Percentiles rank a stretch among this genome's conserved stretches.
Evolutionary conservation across 92 coral and sea anemone genomes (phyloP).

Genomic region (Porites cylindrica): DNA sequence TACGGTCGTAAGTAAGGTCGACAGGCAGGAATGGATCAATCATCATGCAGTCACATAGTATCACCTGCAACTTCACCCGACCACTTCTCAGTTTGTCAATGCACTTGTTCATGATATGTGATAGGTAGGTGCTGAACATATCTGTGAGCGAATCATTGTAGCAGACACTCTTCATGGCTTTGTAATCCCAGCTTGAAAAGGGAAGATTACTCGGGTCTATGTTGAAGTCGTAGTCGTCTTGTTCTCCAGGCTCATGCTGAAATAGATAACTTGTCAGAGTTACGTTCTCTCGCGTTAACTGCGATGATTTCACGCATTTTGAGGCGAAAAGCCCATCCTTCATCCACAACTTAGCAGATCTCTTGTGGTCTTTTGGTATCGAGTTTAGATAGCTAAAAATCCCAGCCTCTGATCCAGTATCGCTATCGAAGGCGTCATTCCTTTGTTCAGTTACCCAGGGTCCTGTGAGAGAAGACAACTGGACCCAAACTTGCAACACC

Average conservation of each 20-base stretch:
- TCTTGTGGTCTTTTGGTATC: background rate
- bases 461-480: background rate
- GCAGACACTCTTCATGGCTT: background rate
- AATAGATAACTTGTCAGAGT: background rate
- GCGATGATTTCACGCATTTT: background rate
- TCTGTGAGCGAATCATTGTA: constrained; percentile 3
- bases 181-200: constrained; percentile 9
- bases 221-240: constrained; percentile 1
- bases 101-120: constrained; percentile 1
- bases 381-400: background rate
- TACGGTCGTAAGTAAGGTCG: constrained; percentile 44
- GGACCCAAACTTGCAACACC: background rate
- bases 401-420: background rate
- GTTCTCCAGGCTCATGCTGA: no score
- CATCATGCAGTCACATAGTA: constrained; percentile 45
- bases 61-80: background rate
- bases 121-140: background rate
- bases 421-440: background rate
- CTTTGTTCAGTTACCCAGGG: constrained; percentile 10
- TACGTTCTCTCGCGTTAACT: background rate
- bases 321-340: background rate
- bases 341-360: background rate
- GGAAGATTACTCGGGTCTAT: background rate
- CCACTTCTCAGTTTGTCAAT: background rate
- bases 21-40: constrained; percentile 24